phyloP scores from a whole-genome alignment of 2,888 invertebrate species.

The Mythimna ferrago region DNA sequence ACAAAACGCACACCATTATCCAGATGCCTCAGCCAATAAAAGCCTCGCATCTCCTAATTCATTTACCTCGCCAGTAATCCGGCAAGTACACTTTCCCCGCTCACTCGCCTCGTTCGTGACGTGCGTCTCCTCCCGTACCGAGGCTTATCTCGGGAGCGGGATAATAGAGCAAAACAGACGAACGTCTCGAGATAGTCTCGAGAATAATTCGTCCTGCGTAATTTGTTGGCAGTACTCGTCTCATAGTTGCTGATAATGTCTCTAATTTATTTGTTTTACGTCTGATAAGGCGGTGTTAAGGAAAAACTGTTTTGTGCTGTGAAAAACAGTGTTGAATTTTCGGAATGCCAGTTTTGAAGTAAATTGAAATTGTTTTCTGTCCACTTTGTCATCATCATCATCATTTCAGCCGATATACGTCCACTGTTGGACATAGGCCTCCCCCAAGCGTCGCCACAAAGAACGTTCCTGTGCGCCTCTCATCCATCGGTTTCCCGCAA shows the following conservation, averaged over 20 bases:
- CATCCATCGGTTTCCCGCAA: too few species aligned
- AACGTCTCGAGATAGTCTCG: conserved; percentile 49
- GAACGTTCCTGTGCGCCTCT: too few species aligned
- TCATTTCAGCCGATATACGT: too few species aligned
- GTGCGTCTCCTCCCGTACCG: conserved; percentile 34
- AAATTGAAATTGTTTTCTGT: background rate
- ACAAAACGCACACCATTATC: background rate
- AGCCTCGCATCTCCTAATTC: conserved; percentile 22
- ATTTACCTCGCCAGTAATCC: conserved; percentile 48
- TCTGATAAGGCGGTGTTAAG: conserved; percentile 18
- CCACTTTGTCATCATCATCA: too few species aligned
- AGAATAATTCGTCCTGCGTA: conserved; percentile 58
- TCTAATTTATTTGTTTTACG: conserved; percentile 38
- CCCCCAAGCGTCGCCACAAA: too few species aligned
- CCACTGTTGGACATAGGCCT: too few species aligned
- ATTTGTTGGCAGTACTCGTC: conserved; percentile 55
- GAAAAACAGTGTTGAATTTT: conserved; percentile 12
- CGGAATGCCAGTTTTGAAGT: background rate
- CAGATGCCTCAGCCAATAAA: conserved; percentile 6
- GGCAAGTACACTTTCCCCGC: conserved; percentile 34
- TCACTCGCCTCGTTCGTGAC: conserved; percentile 46
- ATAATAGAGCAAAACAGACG: conserved; percentile 59
- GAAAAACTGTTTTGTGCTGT: conserved; percentile 18
- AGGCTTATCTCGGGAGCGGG: conserved; percentile 57
- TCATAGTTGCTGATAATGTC: conserved; percentile 42